Conservation (phyloP, 2,113 vertebrate genomes). For the Perca flavescens region DNA sequence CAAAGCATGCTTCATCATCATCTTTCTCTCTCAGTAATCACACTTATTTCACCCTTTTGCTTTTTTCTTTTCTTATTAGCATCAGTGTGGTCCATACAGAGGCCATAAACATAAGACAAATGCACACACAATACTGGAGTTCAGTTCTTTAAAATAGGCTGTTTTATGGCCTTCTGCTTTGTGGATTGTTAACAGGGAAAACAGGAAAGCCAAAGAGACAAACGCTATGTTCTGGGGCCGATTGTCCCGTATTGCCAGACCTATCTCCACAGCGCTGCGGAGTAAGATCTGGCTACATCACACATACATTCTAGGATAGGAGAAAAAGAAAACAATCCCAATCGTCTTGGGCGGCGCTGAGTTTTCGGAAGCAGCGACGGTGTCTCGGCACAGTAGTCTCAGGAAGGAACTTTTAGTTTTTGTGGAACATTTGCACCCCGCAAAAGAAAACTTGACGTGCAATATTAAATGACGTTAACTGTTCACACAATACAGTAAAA, state of each 20-base stretch:
- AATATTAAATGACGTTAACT: no score
- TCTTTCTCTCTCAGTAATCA: not conserved
- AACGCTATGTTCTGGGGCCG: not conserved
- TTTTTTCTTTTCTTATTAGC: not conserved
- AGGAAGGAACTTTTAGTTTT: no score
- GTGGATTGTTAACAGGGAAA: not conserved
- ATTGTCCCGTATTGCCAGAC: not conserved
- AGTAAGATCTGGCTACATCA: no score
- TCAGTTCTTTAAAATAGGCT: not conserved
- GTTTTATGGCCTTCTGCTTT: not conserved
- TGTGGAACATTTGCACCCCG: no score
- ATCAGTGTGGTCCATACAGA: not conserved
- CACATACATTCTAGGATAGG: no score
- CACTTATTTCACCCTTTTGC: not conserved
- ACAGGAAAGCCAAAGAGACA: not conserved
- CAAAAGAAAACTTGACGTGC: no score
- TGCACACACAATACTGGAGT: not conserved
- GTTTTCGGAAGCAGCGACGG: no score
- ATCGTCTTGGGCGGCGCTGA: no score
- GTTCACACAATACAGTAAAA: no score
- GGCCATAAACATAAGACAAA: not conserved
- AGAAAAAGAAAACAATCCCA: no score
- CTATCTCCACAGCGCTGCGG: no score
- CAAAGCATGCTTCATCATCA: not conserved
- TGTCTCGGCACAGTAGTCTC: no score